Evolutionary conservation across 1,140 invertebrate genomes (phyloP), one percentile per base, ranked within the genome.

Genomic region (Ganaspis sp.): DNA sequence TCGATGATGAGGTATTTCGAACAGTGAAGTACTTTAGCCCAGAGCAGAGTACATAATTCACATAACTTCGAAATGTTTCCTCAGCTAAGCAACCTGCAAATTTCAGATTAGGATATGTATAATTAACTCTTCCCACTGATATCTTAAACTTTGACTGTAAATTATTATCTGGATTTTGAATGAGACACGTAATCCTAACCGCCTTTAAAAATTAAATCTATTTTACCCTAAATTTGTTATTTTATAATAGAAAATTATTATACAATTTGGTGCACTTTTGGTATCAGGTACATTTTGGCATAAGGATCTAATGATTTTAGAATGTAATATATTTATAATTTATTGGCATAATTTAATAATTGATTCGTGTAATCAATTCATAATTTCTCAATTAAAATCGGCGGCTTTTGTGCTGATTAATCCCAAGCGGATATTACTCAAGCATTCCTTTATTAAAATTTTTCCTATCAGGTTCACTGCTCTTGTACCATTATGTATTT

Each of bases 401-500:
- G 17, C n/a, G n/a, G n/a, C 17, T n/a, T 17, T 19, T 19, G 8
- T 17, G 15, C n/a, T 49, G 17, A 4, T 49, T 49, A 8, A 19
- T n/a, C 6, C 8, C 8, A 49, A 8, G n/a, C n/a, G 17, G n/a
- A 49, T 8, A 26, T 11, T 58, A 11, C 3, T 54, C 9, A 11
- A 58, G 12, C 12, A 29, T 29, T 23, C 21, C 6, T 29, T n/a
- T 64, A 1, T 15, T 15, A 1, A 15, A 12, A 15, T 2, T 58
- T 64, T 34, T 72, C 12, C 72, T 69, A 70, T 12, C 73, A 90
- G 88, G 21, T 83, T 89, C 1, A 49, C 81, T 11, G 72, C 86
- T 70, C 70, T 90, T 11, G 42, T 87, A 21, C 81, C 85, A 9
- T 26, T 87, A 26, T 84, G 83, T 17, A 76, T 82, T 19, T 87